Percentiles rank a stretch among this genome's conserved stretches.
phyloP scores from a whole-genome alignment of 2,797 vertebrate species.

The Melanotaenia maccullochi region DNA sequence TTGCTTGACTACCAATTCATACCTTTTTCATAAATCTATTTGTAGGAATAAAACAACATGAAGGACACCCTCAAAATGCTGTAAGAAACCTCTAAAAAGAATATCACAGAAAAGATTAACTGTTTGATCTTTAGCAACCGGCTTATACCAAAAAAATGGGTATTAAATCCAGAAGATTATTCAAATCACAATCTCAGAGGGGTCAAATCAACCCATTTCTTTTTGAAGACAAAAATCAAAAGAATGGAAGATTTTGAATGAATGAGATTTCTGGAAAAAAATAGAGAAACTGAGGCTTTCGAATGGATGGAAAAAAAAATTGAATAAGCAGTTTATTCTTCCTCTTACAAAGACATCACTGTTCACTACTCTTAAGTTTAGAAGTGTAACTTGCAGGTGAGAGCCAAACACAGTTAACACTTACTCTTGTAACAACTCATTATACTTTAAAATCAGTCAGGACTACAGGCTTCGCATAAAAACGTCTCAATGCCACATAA shows the following conservation, averaged over 20 bases:
- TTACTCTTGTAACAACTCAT: constrained; percentile 17
- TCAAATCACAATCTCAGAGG: background rate
- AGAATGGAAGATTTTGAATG: background rate
- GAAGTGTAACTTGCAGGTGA: background rate
- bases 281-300: background rate
- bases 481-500: background rate
- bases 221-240: background rate
- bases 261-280: background rate
- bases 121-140: background rate
- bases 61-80: background rate
- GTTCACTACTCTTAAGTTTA: constrained; percentile 30
- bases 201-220: background rate
- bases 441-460: constrained; percentile 23
- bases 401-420: constrained; percentile 30
- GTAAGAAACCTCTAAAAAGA: background rate
- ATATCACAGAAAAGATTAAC: constrained; percentile 10
- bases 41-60: constrained; percentile 16
- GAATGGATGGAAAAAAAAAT: background rate
- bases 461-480: background rate
- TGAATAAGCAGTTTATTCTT: background rate
- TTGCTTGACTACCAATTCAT: constrained; percentile 44
- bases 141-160: background rate
- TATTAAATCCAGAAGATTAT: background rate
- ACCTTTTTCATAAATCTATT: constrained; percentile 31
- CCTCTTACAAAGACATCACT: background rate